Evolutionary conservation across 2,113 vertebrate genomes (phyloP).

Genomic region (Puffinus mauretanicus): DNA sequence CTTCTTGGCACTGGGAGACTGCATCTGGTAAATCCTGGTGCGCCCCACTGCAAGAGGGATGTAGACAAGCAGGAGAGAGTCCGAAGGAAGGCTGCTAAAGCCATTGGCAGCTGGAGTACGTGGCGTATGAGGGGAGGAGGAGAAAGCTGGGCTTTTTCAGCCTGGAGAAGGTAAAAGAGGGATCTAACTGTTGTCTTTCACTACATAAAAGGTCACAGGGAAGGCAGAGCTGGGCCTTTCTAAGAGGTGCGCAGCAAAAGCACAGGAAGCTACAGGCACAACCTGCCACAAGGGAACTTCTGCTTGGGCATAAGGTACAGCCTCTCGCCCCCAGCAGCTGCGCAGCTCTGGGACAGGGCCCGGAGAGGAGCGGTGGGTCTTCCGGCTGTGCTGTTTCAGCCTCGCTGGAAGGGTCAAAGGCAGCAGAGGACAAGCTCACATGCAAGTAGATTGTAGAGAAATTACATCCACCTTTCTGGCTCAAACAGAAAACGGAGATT

Average conservation of each 20-base stretch:
- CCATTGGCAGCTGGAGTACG: not conserved
- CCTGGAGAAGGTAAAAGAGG: not conserved
- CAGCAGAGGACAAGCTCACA: not conserved
- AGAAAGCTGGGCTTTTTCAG: not conserved
- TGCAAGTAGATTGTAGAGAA: not conserved
- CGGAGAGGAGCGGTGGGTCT: not conserved
- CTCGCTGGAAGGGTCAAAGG: not conserved
- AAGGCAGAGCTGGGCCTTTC: not conserved
- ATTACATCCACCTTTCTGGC: not conserved
- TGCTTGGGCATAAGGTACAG: not conserved
- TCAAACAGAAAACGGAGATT: not conserved
- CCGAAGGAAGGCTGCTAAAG: not conserved
- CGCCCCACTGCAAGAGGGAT: not conserved
- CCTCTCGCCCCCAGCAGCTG: too few relatives aligned
- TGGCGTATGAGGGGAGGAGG: fast-evolving
- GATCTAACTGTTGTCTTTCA: not conserved
- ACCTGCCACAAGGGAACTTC: not conserved
- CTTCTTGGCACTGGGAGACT: not conserved
- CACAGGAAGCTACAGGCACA: not conserved
- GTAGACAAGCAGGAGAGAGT: not conserved
- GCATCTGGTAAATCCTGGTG: not conserved
- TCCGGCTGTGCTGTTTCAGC: not conserved
- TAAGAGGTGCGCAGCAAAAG: not conserved
- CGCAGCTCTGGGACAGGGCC: not conserved
- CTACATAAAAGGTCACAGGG: not conserved